These are phyloP conservation scores for Rhingia rostrata DNA, from an alignment of 2,888 invertebrate genomes.

Conservation along the genomic window DNA sequence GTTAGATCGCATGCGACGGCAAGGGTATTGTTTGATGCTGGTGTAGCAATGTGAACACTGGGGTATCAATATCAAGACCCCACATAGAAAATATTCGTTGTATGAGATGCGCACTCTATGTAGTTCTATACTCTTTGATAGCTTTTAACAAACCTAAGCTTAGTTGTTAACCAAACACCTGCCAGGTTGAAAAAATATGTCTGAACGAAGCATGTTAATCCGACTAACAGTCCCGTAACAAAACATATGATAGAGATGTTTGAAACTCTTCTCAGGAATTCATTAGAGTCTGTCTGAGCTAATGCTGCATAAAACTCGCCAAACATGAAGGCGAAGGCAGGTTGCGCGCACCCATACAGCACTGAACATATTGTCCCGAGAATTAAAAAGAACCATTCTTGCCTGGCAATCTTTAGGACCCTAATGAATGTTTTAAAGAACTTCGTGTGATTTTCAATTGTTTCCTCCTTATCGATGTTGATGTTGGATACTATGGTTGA, in stretches of 20 bases:
- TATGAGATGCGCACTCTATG: neutral
- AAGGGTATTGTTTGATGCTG: no score
- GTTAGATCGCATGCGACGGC: no score
- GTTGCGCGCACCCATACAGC: slow-evolving; percentile 88
- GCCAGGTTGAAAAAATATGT: slow-evolving; percentile 89
- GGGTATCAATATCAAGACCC: no score
- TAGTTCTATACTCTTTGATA: neutral
- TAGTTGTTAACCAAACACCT: slow-evolving; percentile 89
- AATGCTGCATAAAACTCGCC: slow-evolving; percentile 87
- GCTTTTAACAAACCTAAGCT: slow-evolving; percentile 80
- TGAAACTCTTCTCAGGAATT: slow-evolving; percentile 84
- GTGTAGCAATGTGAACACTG: no score
- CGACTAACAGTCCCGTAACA: slow-evolving; percentile 86
- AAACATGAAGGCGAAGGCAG: slow-evolving; percentile 89
- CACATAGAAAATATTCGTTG: no score
- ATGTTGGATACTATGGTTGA: slow-evolving; percentile 10
- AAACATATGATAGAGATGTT: slow-evolving; percentile 86
- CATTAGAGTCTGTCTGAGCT: slow-evolving; percentile 82
- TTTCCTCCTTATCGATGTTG: neutral
- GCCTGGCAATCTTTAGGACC: slow-evolving; percentile 84
- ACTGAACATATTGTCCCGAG: slow-evolving; percentile 86
- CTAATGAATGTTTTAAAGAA: slow-evolving; percentile 82
- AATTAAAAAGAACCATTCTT: slow-evolving; percentile 87
- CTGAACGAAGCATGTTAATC: slow-evolving; percentile 87
- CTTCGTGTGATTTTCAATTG: slow-evolving; percentile 35